Conservation (phyloP, 2,797 vertebrate genomes). For the Psittacula echo region DNA sequence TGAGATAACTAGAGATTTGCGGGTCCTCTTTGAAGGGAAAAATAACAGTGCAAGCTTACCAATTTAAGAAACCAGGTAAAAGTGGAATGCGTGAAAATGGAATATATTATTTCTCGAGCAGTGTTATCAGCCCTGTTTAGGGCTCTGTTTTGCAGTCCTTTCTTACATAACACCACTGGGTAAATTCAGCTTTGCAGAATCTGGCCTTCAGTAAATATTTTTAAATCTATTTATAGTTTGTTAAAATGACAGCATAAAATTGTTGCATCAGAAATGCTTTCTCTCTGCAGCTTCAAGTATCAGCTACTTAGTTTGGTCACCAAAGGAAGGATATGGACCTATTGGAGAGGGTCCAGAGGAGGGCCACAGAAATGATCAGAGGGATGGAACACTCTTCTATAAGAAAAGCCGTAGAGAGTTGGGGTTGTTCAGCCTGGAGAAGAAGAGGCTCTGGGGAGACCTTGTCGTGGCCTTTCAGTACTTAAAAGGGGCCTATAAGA, state of each 20-base stretch:
- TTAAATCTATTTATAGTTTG: conserved; percentile 27
- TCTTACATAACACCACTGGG: background rate
- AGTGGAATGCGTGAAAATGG: background rate
- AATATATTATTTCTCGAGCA: background rate
- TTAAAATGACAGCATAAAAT: conserved; percentile 35
- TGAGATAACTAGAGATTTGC: background rate
- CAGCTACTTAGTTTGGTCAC: conserved; percentile 7
- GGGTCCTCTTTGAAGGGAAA: background rate
- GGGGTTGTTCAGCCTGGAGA: background rate
- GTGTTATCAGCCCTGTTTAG: background rate
- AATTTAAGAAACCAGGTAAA: background rate
- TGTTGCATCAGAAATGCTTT: conserved; percentile 20
- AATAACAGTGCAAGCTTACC: background rate
- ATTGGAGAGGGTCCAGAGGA: background rate
- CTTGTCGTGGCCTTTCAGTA: background rate
- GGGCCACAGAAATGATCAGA: background rate
- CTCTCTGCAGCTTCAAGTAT: background rate
- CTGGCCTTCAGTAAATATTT: conserved; percentile 60
- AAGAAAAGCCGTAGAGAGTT: background rate
- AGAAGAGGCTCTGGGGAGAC: background rate
- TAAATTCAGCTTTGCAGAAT: conserved; percentile 28
- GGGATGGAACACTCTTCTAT: background rate
- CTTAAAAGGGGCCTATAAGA: background rate
- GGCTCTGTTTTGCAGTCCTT: background rate
- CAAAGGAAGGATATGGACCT: background rate